These are phyloP conservation scores for Epistrophella euchroma DNA, from an alignment of 2,888 invertebrate species.

Conservation along the genomic window DNA sequence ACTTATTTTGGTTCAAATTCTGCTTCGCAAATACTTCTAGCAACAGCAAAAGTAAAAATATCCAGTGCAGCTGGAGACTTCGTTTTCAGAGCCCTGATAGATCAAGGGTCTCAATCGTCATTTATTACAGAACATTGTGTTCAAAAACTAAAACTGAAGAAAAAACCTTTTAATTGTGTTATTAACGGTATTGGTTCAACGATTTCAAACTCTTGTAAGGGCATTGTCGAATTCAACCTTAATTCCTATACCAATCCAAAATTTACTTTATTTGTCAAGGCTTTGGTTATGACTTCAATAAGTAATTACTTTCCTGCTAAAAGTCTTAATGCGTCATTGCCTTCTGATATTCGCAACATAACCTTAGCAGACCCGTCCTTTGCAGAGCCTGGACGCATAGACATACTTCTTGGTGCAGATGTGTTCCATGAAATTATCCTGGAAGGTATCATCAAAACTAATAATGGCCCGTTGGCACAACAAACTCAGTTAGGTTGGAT, in stretches of 20 bases:
- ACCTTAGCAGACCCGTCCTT: slow-evolving; percentile 1
- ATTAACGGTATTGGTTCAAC: slow-evolving; percentile 16
- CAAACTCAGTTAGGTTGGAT: slow-evolving; percentile 1
- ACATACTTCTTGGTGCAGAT: slow-evolving; percentile 1
- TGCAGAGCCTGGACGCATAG: background rate
- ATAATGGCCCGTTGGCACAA: slow-evolving; percentile 23
- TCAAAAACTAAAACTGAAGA: slow-evolving; percentile 4
- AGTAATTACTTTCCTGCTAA: slow-evolving; percentile 16
- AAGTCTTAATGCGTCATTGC: background rate
- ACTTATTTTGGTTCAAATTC: background rate
- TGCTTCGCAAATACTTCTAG: background rate
- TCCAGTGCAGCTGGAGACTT: background rate
- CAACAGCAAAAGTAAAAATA: slow-evolving; percentile 15
- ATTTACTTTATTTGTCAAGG: background rate
- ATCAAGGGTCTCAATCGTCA: background rate
- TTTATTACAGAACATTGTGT: background rate
- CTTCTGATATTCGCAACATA: background rate
- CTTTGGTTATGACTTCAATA: slow-evolving; percentile 25
- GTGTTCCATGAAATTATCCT: slow-evolving; percentile 30
- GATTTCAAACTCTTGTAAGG: background rate
- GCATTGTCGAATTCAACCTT: background rate
- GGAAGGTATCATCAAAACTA: slow-evolving; percentile 17
- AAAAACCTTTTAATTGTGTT: background rate
- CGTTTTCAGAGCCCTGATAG: background rate
- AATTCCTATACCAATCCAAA: background rate